phyloP scores from a whole-genome alignment of 2,797 vertebrate species.

The Artibeus jamaicensis region DNA sequence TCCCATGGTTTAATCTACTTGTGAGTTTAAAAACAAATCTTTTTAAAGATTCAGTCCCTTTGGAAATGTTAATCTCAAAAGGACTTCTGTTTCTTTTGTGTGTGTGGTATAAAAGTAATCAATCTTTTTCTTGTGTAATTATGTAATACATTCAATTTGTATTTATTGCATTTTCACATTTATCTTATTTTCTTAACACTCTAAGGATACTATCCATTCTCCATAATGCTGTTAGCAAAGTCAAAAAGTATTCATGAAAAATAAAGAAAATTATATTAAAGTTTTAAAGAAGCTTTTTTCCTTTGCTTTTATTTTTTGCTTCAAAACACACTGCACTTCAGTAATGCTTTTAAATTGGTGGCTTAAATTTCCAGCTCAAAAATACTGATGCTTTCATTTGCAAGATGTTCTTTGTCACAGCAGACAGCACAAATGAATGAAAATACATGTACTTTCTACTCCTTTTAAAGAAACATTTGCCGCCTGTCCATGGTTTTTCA shows the following conservation, averaged over 20 bases:
- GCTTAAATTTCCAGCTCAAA: slow-evolving; percentile 53
- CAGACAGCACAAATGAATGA: slow-evolving; percentile 63
- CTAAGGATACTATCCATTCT: background rate
- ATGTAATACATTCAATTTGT: background rate
- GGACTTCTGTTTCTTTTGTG: background rate
- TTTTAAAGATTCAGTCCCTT: slow-evolving; percentile 68
- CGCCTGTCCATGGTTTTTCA: background rate
- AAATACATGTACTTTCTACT: slow-evolving; percentile 53
- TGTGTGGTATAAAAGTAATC: slow-evolving; percentile 20
- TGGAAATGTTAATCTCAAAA: slow-evolving; percentile 64
- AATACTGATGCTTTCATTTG: slow-evolving; percentile 66
- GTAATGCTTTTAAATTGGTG: slow-evolving; percentile 62
- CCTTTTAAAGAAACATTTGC: slow-evolving; percentile 11
- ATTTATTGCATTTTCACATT: background rate
- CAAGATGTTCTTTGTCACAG: slow-evolving; percentile 44
- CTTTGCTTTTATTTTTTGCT: background rate
- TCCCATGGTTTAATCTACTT: slow-evolving; percentile 65
- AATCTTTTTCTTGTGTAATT: slow-evolving; percentile 20
- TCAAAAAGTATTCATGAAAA: background rate
- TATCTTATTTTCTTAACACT: background rate
- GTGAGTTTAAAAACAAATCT: slow-evolving; percentile 64
- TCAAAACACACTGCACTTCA: slow-evolving; percentile 31
- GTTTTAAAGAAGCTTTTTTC: background rate
- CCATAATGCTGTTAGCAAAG: background rate
- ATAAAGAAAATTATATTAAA: slow-evolving; percentile 15